Evolutionary conservation across 2,797 vertebrate species (phyloP).

Genomic region (Margarornis squamiger): DNA sequence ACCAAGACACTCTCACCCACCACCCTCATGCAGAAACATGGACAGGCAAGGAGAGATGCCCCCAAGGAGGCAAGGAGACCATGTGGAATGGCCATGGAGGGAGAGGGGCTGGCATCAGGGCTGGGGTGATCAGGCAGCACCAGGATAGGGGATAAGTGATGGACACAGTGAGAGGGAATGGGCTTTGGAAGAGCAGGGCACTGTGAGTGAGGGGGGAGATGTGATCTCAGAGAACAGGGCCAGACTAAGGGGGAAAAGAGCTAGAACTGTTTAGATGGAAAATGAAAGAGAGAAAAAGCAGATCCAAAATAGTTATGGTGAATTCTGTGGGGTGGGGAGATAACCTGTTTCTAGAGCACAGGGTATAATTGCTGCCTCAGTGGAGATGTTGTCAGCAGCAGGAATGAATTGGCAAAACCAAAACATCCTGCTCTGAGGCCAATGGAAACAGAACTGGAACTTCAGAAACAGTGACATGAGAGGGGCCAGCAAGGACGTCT

Average conservation of each 20-base stretch:
- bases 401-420: background rate
- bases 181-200: background rate
- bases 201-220: background rate
- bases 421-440: background rate
- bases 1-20: background rate
- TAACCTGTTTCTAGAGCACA: background rate
- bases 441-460: background rate
- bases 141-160: background rate
- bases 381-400: background rate
- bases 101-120: background rate
- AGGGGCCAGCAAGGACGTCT: background rate
- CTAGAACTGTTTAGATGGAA: background rate
- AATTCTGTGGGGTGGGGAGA: background rate
- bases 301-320: background rate
- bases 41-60: background rate
- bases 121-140: background rate
- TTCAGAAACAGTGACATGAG: background rate
- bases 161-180: rapidly evolving
- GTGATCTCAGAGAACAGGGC: background rate
- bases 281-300: background rate
- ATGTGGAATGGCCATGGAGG: background rate
- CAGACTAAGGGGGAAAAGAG: too few relatives aligned
- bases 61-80: background rate
- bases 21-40: background rate
- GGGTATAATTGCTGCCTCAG: background rate